phyloP scores from a whole-genome alignment of 2,888 invertebrate species.

The Pandemis cinnamomeana region DNA sequence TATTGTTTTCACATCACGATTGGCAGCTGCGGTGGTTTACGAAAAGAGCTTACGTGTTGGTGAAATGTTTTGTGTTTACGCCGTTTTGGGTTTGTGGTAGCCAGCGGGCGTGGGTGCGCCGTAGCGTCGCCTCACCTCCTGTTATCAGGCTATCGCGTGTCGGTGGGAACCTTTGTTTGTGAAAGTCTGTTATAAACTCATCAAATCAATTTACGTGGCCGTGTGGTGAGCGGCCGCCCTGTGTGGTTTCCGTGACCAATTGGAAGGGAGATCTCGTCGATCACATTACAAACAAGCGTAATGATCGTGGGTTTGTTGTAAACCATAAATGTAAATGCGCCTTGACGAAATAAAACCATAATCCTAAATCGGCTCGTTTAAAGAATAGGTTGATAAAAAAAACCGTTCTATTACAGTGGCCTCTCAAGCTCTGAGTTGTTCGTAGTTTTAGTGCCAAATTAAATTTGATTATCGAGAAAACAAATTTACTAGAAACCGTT shows the following conservation, averaged over 20 bases:
- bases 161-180: slow-evolving; percentile 60
- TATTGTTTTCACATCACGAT: slow-evolving; percentile 58
- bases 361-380: neutral
- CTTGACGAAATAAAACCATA: neutral
- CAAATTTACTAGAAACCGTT: too few relatives aligned
- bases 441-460: too few relatives aligned
- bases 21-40: slow-evolving; percentile 45
- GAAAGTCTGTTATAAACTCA: slow-evolving; percentile 49
- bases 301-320: neutral
- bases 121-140: slow-evolving; percentile 51
- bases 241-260: slow-evolving; percentile 35
- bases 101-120: slow-evolving; percentile 54
- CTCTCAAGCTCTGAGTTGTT: too few relatives aligned
- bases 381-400: neutral
- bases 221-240: neutral
- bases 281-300: slow-evolving; percentile 7
- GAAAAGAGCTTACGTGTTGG: slow-evolving; percentile 13
- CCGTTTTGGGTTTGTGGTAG: slow-evolving; percentile 1
- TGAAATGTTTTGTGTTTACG: neutral
- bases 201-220: slow-evolving; percentile 43
- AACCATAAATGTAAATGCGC: neutral
- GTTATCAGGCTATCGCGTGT: slow-evolving; percentile 67
- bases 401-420: too few relatives aligned
- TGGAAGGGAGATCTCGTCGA: slow-evolving; percentile 20
- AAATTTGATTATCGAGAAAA: too few relatives aligned